phyloP scores from a whole-genome alignment of 2,797 vertebrate species.

The Acanthiza pusilla region DNA sequence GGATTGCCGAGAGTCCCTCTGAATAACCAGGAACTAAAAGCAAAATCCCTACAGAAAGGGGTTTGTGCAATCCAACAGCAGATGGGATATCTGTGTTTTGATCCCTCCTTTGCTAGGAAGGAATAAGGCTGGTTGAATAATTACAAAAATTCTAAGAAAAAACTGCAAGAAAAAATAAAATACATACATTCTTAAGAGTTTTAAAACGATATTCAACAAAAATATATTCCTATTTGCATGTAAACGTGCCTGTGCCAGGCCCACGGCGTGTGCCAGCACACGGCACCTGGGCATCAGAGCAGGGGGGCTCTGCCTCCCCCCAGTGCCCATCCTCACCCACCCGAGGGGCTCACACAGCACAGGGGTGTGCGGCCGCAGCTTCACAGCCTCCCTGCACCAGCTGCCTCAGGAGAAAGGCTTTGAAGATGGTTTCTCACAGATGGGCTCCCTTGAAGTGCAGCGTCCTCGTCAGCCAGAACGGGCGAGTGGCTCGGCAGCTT shows the following conservation, averaged over 20 bases:
- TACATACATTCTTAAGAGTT: neutral
- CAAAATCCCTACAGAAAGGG: neutral
- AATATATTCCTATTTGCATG: neutral
- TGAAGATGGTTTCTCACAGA: neutral
- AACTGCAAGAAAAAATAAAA: neutral
- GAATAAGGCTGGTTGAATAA: neutral
- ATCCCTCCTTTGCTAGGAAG: neutral
- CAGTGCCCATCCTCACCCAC: neutral
- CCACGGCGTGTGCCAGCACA: neutral
- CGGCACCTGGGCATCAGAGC: neutral
- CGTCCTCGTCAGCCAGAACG: neutral
- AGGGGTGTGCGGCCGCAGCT: neutral
- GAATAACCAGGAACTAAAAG: neutral
- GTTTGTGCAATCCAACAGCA: neutral
- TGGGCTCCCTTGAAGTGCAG: neutral
- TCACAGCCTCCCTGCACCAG: neutral
- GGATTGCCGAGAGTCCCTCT: rapidly evolving
- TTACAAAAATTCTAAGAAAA: neutral
- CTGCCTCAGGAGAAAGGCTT: neutral
- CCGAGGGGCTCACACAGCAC: neutral
- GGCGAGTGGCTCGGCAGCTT: neutral
- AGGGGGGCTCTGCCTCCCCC: neutral
- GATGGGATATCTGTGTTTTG: neutral
- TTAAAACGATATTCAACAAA: neutral
- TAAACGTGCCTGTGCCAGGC: neutral